A percentile compares a stretch with the other conserved stretches of the same genome.
Evolutionary conservation across 2,888 invertebrate genomes (phyloP).

Genomic region (Diplolepis rosae): DNA sequence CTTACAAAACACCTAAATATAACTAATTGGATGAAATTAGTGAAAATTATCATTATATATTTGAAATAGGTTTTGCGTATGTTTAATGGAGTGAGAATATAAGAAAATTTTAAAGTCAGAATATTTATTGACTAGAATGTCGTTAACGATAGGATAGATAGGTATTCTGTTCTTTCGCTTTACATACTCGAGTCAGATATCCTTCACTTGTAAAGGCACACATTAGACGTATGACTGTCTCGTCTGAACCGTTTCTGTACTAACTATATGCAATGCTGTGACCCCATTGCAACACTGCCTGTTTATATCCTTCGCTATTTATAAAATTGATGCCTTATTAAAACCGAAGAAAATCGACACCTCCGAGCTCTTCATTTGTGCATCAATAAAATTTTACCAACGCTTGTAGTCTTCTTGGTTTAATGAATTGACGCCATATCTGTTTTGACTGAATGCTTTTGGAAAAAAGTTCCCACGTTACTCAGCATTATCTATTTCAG

Average conservation of each 20-base stretch:
- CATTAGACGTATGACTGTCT: not conserved
- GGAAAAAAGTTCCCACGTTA: slow-evolving; percentile 11
- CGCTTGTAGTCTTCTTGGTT: slow-evolving; percentile 1
- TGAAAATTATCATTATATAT: not conserved
- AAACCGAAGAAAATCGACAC: not conserved
- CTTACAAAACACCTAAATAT: not conserved
- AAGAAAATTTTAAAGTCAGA: no score
- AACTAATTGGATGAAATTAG: not conserved
- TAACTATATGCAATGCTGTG: slow-evolving; percentile 15
- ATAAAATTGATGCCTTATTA: slow-evolving; percentile 11
- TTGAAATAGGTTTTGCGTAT: no score
- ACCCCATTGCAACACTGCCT: slow-evolving; percentile 8
- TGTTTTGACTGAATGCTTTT: slow-evolving; percentile 5
- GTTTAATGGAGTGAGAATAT: no score
- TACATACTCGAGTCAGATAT: not conserved
- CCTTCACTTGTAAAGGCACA: not conserved
- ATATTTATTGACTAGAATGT: not conserved
- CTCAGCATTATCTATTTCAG: slow-evolving; percentile 13
- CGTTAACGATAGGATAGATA: not conserved
- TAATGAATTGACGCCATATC: slow-evolving; percentile 19
- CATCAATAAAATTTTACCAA: slow-evolving; percentile 23
- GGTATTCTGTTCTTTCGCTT: not conserved
- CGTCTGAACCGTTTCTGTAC: no score
- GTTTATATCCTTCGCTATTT: slow-evolving; percentile 9
- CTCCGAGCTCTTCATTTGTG: not conserved